Percentiles rank a stretch among this genome's conserved stretches.
Conservation (phyloP, 2,888 invertebrate species). For the Microctonus hyperodae region DNA sequence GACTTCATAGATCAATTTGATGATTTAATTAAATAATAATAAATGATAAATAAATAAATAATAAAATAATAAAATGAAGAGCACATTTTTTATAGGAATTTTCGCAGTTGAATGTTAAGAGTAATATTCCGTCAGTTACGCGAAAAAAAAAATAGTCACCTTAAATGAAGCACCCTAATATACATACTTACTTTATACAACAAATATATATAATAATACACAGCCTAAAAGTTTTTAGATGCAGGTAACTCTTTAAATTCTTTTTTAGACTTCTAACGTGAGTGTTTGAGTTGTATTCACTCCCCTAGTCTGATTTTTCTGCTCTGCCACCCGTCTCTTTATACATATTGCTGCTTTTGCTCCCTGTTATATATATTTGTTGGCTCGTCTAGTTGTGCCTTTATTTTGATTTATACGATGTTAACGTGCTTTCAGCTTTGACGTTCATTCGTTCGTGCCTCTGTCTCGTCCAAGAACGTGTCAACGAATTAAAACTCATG, state of each 20-base stretch:
- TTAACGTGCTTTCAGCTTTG: constrained; percentile 58
- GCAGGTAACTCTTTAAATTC: constrained; percentile 56
- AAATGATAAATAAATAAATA: too few relatives aligned
- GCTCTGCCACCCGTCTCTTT: constrained; percentile 45
- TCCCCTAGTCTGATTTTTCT: constrained; percentile 52
- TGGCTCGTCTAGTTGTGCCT: constrained; percentile 44
- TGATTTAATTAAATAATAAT: too few relatives aligned
- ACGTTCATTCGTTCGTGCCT: constrained; percentile 50
- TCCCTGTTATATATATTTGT: constrained; percentile 1
- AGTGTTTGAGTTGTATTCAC: constrained; percentile 22
- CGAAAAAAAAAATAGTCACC: too few relatives aligned
- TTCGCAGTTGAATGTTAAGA: too few relatives aligned
- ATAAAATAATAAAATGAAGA: too few relatives aligned
- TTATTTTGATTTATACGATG: constrained; percentile 63
- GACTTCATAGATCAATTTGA: neutral
- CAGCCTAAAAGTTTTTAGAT: constrained; percentile 23
- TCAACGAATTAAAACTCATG: constrained; percentile 43
- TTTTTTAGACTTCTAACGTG: neutral
- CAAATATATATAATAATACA: constrained; percentile 5
- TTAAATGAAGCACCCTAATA: too few relatives aligned
- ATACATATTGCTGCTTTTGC: constrained; percentile 14
- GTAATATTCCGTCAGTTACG: too few relatives aligned
- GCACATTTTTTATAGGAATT: too few relatives aligned
- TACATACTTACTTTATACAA: too few relatives aligned
- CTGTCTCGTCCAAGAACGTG: constrained; percentile 41